Conservation (phyloP, 2,113 vertebrate species). For the Panthera tigris region DNA sequence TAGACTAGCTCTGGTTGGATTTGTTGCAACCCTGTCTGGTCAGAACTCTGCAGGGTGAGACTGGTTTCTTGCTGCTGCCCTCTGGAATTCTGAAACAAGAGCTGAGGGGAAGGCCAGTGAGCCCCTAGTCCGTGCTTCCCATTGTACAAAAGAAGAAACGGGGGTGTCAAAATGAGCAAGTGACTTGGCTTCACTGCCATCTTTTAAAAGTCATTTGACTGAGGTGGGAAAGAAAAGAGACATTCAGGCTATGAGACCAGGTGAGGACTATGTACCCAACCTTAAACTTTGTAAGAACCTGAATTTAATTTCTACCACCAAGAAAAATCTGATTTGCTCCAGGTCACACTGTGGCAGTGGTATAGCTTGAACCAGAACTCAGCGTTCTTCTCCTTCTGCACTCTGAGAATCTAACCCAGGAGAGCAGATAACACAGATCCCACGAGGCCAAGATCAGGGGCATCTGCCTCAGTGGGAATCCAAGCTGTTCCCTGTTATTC, state of each 20-base stretch:
- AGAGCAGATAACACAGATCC: not conserved
- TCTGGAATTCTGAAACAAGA: not conserved
- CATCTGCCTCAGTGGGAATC: not conserved
- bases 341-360: not conserved
- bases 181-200: not conserved
- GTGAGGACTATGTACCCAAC: not conserved
- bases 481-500: not conserved
- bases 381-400: not conserved
- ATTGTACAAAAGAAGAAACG: not conserved
- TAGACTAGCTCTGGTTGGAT: not conserved
- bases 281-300: not conserved
- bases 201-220: not conserved
- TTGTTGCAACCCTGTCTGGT: not conserved
- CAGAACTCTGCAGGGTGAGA: not conserved
- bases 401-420: not conserved
- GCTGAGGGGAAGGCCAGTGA: not conserved
- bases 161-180: not conserved
- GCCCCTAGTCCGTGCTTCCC: not conserved
- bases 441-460: not conserved
- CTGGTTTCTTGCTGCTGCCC: not conserved
- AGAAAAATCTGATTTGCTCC: not conserved
- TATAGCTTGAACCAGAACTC: not conserved
- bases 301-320: not conserved
- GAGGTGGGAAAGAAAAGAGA: not conserved
- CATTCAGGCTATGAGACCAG: not conserved